Evolutionary conservation across 2,797 vertebrate species (phyloP).

Genomic region (Huso huso): DNA sequence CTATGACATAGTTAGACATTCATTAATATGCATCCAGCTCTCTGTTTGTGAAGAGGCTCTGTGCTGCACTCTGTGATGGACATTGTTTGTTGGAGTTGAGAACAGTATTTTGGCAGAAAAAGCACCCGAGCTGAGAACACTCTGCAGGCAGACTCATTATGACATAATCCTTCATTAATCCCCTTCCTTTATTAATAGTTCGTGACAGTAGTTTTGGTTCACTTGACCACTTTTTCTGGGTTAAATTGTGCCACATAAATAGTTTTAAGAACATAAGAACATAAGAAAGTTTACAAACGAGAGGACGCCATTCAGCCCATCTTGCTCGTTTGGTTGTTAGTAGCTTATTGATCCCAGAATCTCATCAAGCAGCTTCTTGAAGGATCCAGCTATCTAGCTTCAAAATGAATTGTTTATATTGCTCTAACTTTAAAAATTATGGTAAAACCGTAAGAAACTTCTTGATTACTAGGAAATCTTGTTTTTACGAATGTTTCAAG

Average conservation of each 20-base stretch:
- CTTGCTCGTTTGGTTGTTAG: no score
- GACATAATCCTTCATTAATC: constrained; percentile 80
- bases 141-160: constrained; percentile 67
- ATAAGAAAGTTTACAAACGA: no score
- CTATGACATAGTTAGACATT: constrained; percentile 76
- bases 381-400: no score
- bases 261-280: not conserved
- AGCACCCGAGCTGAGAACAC: constrained; percentile 55
- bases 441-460: no score
- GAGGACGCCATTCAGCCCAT: no score
- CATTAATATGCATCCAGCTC: constrained; percentile 80
- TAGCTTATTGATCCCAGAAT: no score
- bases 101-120: constrained; percentile 77
- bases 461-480: no score
- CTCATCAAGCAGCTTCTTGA: no score
- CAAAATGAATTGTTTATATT: no score
- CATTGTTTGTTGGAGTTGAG: constrained; percentile 85
- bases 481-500: no score
- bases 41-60: constrained; percentile 73
- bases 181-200: constrained; percentile 74
- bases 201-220: constrained; percentile 59
- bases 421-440: no score
- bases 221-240: constrained; percentile 38
- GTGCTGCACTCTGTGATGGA: constrained; percentile 72
- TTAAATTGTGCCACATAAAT: constrained; percentile 7